Evolutionary conservation across 2,797 vertebrate genomes (phyloP).

Genomic region (Platalea minor): DNA sequence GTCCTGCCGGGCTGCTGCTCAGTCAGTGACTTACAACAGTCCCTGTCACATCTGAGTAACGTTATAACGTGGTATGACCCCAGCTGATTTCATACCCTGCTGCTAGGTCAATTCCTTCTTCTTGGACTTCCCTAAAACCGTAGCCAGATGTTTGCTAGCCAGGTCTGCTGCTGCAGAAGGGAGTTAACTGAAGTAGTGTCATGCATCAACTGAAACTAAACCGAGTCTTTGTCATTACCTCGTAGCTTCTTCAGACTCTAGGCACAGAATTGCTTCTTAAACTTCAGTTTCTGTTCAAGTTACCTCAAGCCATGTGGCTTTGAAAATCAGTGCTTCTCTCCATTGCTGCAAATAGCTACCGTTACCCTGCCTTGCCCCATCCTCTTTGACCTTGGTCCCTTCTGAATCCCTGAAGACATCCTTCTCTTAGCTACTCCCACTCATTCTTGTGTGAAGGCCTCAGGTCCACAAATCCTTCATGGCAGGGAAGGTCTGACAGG

Average conservation of each 20-base stretch:
- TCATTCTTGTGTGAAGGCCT: background rate
- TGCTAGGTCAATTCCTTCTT: background rate
- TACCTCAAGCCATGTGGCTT: background rate
- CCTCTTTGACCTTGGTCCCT: background rate
- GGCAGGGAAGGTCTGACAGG: background rate
- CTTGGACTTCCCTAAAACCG: background rate
- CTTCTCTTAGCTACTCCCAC: background rate
- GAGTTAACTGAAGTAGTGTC: background rate
- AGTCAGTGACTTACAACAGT: background rate
- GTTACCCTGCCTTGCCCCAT: background rate
- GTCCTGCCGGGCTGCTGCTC: background rate
- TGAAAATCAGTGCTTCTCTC: background rate
- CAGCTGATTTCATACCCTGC: background rate
- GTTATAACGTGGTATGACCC: background rate
- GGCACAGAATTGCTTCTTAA: background rate
- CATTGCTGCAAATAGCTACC: background rate
- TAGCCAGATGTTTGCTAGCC: background rate
- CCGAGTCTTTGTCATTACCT: background rate
- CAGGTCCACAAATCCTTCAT: background rate
- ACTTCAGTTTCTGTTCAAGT: background rate
- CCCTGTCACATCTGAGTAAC: background rate
- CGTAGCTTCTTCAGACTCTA: background rate
- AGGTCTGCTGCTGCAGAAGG: background rate
- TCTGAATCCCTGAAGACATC: background rate
- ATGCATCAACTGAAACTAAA: background rate